Evolutionary conservation across 1,140 invertebrate species (phyloP), one percentile per base, ranked within the genome.

Genomic region (Drosophila cardini): DNA sequence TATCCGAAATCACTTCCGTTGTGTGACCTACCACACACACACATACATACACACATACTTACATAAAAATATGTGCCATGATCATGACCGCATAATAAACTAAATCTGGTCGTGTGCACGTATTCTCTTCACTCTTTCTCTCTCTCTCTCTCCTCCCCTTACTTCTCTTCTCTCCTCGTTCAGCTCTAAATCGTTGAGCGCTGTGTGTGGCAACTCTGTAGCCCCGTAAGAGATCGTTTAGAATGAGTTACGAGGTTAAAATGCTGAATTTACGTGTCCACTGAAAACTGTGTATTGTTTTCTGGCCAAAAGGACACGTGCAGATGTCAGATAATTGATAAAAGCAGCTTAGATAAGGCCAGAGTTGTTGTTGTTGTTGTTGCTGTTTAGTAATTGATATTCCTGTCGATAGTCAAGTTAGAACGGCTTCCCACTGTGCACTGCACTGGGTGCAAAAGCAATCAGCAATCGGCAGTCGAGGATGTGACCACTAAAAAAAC

Each of bases 21-120:
- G 45, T 40, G 21, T 45, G 64, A 16, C 16, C 38, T 34, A 46
- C 62, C 63, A 55, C 36, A 72, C 10, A 30, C 32, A 32, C 63
- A 55, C 26, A 72, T 10, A 30, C 32, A 32, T 4, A 55, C 36
- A 72, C 10, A 30, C 32, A 32, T 58, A 55, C 26, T 67, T 10
- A 30, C 32, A 32, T 4, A n/a, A n/a, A 30, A 9, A 15, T 36
- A 36, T 16, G 46, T 53, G 38, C n/a, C 46, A 43, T 53, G 71
- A 73, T 73, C 71, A 53, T 68, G 56, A 73, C 46, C 73, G 38
- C 75, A 78, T 87, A 82, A 86, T 86, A 83, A 82, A 83, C 68
- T 69, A 79, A 80, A 89, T 89, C 79, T 78, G 71, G 72, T 72
- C 76, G 65, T 83, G 64, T 89, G 79, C 83, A 87, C 83, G 83